Base-by-base conservation (phyloP, 2,888 invertebrate species). In the Chironomus tentans region DNA sequence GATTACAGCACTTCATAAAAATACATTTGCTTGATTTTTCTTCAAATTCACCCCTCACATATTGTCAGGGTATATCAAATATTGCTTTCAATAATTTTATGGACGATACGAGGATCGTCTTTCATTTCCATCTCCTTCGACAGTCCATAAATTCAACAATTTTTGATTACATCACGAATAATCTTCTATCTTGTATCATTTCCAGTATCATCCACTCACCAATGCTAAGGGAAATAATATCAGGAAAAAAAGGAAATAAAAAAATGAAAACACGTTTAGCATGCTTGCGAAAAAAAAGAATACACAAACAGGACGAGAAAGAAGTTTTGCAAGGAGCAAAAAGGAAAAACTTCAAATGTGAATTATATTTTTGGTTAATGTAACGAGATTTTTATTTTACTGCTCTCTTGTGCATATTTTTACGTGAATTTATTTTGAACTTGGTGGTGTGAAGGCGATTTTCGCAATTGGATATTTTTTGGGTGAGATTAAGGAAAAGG, bases 351-450 rank as follows among this genome's bases (percentile, higher is more conserved):
- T 50, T 71, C 24, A 65, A 46, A 76, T 68, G 76, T 76, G 68
- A 76, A 56, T 68, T 76, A 76, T 74, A 74, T 65, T 74, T 74
- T 76, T 69, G 76, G 76, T 76, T 76, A 76, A 76, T 76, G 76
- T 76, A 76, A 76, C 69, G 61, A 76, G 76, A 76, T 76, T 76
- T 76, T 76, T 76, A 76, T 76, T 76, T 76, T 76, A 76, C 69
- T 22, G 46, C 76, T 76, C 76, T 69, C 69, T 38, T 50, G 76
- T 56, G 76, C 69, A 76, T 76, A 68, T 76, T 76, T 76, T 69
- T 76, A 76, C 76, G 76, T 76, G 76, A 76, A 76, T 76, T 69
- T 76, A 76, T 76, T 69, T 69, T 76, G 69, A 69, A 50, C 7
- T 28, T 68, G 13, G 48, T 28, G 24, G 38, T 61, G 22, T 15